These are phyloP conservation scores for Egretta garzetta DNA, from an alignment of 2,113 vertebrate species.

Conservation along the genomic window DNA sequence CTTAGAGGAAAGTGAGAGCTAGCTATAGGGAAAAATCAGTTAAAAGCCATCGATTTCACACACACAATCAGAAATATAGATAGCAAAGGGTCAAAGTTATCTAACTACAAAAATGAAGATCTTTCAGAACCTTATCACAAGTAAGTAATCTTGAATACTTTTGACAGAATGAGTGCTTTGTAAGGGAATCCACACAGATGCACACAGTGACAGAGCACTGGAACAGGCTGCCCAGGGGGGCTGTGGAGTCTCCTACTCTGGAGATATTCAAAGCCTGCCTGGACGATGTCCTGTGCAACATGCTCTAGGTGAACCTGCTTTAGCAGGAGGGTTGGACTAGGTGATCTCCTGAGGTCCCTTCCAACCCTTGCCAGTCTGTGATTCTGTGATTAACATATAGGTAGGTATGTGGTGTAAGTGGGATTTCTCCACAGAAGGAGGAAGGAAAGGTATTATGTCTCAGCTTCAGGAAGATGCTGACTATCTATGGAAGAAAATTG, in stretches of 20 bases:
- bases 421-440: not conserved
- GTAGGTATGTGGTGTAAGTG: not conserved
- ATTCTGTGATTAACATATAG: too few species aligned
- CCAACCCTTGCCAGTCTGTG: too few species aligned
- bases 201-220: too few species aligned
- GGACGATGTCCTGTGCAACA: too few species aligned
- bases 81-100: conserved; percentile 21
- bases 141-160: not conserved
- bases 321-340: too few species aligned
- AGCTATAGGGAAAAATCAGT: conserved; percentile 20
- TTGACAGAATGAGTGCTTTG: not conserved
- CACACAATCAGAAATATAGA: conserved; percentile 12
- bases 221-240: too few species aligned
- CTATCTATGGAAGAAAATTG: not conserved
- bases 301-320: too few species aligned
- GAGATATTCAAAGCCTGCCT: too few species aligned
- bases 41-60: conserved; percentile 10
- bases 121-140: not conserved
- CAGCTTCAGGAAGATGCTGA: not conserved
- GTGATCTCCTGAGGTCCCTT: too few species aligned
- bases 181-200: not conserved
- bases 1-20: not conserved
- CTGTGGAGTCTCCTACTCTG: too few species aligned
- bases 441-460: not conserved
- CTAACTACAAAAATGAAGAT: conserved; percentile 19